Evolutionary conservation across 2,797 vertebrate genomes (phyloP), one percentile per base, ranked within the genome.

Genomic region (Lagodon rhomboides): DNA sequence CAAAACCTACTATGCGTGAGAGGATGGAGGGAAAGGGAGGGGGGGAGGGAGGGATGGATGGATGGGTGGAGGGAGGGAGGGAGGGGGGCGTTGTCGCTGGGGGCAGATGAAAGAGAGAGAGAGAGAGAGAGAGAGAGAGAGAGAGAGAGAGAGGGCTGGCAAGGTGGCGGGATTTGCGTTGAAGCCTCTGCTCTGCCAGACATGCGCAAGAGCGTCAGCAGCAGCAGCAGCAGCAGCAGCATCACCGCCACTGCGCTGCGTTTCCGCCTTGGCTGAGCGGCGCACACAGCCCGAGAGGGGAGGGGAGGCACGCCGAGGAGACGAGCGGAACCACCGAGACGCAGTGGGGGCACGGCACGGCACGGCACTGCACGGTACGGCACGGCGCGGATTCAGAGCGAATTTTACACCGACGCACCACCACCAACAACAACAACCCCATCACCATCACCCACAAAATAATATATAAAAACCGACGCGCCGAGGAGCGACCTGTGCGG

Each of bases 201-300:
- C 95, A 95, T 96, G 95, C 94, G 95, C 93, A 94, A 83, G 91
- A 93, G 89, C 89, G 67, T 87, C 92, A 91, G 91, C 94, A 90
- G 75, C 80, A 92, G 89, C 88, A 66, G 89, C 88, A 66, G 30
- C 88, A 66, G 30, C 83, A 78, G 0, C 77, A 25, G 0, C 80
- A 46, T 34, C 73, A 73, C 82, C 88, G 75, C 88, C 90, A 89
- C 93, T 53, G 88, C 87, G 83, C 86, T 83, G 91, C 90, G 92
- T 94, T 94, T 94, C 94, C 92, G 94, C 92, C 91, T 94, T 89
- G 90, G 85, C 87, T 91, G 89, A 93, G 91, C 84, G 89, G 89
- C 81, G 84, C 87, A 72, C 89, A 91, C 84, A 83, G 85, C 85
- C 70, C 68, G 77, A 70, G 83, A 86, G 86, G 87, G 84, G 87